Percentiles rank a stretch among this genome's conserved stretches.
Evolutionary conservation across 2,113 vertebrate species (phyloP).

Genomic region (Suricata suricatta): DNA sequence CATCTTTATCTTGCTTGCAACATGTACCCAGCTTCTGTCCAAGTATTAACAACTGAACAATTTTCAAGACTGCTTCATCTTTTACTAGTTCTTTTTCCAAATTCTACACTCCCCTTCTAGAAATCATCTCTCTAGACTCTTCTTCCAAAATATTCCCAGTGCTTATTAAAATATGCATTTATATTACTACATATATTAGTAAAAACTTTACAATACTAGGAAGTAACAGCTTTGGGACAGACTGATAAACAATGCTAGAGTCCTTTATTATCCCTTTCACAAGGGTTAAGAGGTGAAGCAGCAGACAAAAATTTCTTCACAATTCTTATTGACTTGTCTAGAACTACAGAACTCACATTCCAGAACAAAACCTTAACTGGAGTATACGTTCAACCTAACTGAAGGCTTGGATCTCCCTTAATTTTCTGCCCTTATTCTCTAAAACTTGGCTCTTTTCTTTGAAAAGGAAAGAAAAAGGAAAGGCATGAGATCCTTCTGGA

Average conservation of each 20-base stretch:
- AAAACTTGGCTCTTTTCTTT: background rate
- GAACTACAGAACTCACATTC: background rate
- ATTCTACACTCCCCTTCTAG: background rate
- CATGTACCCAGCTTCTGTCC: background rate
- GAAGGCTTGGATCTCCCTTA: background rate
- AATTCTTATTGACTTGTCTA: background rate
- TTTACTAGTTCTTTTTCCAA: background rate
- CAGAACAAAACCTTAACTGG: background rate
- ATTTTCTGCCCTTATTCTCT: background rate
- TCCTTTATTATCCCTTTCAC: background rate
- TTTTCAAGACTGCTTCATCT: background rate
- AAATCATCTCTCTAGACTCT: background rate
- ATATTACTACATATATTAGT: background rate
- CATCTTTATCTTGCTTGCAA: background rate
- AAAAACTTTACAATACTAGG: background rate
- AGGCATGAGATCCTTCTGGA: background rate
- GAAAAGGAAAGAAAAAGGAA: background rate
- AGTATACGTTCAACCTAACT: background rate
- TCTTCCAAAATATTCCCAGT: background rate
- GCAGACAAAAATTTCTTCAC: background rate
- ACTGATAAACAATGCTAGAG: background rate
- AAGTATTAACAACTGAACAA: background rate
- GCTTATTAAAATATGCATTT: background rate
- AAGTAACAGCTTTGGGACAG: background rate
- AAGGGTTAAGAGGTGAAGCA: background rate